Conservation (phyloP, 2,113 vertebrate species). For the Laticauda laticaudata region DNA sequence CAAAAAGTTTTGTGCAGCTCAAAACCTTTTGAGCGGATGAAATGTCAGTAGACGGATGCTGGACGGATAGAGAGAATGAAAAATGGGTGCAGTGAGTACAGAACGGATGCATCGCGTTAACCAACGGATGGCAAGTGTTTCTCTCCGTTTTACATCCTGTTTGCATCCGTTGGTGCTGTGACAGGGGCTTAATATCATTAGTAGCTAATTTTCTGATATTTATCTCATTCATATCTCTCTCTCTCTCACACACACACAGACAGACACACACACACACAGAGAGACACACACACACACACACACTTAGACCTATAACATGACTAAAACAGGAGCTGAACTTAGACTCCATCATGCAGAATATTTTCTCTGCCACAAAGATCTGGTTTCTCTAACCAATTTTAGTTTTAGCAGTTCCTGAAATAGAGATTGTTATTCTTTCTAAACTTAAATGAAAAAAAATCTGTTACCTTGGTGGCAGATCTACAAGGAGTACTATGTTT, state of each 20-base stretch:
- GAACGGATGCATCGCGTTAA: too few species aligned
- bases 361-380: not conserved
- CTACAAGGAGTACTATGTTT: slow-evolving; percentile 78
- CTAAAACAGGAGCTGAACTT: not conserved
- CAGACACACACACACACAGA: too few species aligned
- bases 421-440: not conserved
- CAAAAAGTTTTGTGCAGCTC: too few species aligned
- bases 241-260: too few species aligned
- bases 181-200: not conserved
- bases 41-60: too few species aligned
- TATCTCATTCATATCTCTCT: not conserved
- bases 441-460: not conserved
- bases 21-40: too few species aligned
- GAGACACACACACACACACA: too few species aligned
- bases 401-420: not conserved
- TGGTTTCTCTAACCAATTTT: not conserved
- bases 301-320: not conserved
- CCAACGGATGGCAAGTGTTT: too few species aligned
- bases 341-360: not conserved
- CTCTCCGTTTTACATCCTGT: too few species aligned
- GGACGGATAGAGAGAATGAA: too few species aligned
- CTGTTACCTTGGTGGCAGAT: slow-evolving; percentile 76
- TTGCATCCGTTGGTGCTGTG: too few species aligned
- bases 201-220: not conserved
- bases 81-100: too few species aligned